Percentiles rank a stretch among this genome's conserved stretches.
Conservation (phyloP, 2,888 invertebrate genomes). For the Drosophila nr. fundita region DNA sequence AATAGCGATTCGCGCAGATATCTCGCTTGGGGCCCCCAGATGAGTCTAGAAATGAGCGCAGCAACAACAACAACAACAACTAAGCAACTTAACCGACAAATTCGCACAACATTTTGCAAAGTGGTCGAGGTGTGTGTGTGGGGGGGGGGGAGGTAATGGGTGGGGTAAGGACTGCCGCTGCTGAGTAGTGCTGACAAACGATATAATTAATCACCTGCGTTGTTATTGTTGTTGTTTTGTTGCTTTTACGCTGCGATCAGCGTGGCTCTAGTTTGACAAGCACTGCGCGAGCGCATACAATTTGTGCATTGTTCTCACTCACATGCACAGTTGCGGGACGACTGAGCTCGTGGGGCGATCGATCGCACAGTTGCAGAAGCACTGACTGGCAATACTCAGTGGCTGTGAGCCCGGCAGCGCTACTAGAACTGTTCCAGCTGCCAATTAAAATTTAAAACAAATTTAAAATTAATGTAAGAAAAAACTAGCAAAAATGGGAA, state of each 20-base stretch:
- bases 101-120: constrained; percentile 54
- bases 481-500: too few relatives aligned
- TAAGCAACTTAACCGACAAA: constrained; percentile 44
- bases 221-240: constrained; percentile 18
- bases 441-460: background rate
- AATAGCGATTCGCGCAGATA: constrained; percentile 59
- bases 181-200: constrained; percentile 42
- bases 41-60: constrained; percentile 59
- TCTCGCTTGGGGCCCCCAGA: constrained; percentile 52
- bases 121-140: background rate
- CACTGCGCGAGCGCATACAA: constrained; percentile 25
- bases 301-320: constrained; percentile 4
- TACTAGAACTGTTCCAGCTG: background rate
- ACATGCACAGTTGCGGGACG: background rate
- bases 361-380: constrained; percentile 3
- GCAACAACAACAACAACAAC: constrained; percentile 40
- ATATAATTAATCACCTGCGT: constrained; percentile 55
- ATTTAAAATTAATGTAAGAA: background rate
- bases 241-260: constrained; percentile 34
- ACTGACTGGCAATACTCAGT: background rate
- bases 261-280: constrained; percentile 41
- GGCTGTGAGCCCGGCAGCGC: background rate
- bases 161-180: constrained; percentile 23
- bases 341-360: background rate
- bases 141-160: background rate